Base-by-base conservation (phyloP, 2,888 invertebrate genomes). In the Oscheius myriophilus region DNA sequence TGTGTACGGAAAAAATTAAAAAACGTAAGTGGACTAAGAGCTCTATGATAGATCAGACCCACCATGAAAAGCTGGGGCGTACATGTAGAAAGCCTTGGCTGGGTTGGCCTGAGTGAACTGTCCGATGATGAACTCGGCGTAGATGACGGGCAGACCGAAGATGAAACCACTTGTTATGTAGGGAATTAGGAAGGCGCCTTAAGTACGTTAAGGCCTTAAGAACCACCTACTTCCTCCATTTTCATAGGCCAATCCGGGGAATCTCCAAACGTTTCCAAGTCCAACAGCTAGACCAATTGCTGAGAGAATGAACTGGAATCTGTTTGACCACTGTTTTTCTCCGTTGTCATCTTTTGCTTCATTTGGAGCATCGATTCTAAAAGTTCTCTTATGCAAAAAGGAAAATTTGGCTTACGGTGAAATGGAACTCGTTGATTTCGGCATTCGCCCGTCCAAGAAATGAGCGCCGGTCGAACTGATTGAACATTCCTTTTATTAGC, bases 161-260 rank as follows among this genome's bases (percentile, higher is more conserved):
- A 85, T 74, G 33, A 87, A 76, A 55, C 85, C 75, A 81, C 86
- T 86, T 57, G 83, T 79, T n/a, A 87, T 73, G 80, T 87, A 87
- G 0, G 87, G 87, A 41, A 87, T 84, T 12, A 87, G 83, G 69
- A 87, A 87, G 6, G 86, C 87, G n/a, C 85, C 87, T 87, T 79
- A 39, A 75, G 71, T 9, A n/a, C 2, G 3, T 49, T 49, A 49
- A n/a, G 49, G 21, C 49, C 21, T 21, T 49, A 21, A n/a, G 12
- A 18, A 4, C 49, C n/a, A 65, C 70, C 41, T 14, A 79, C 79
- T 76, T 66, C 81, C 81, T 57, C 81, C 81, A 63, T 79, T 74
- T 43, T 76, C 70, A 62, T 71, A 76, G 4, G 76, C 77, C 51
- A 78, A 59, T 6, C 66, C 67, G 51, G 76, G 76, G 62, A 77